Evolutionary conservation across 2,113 vertebrate genomes (phyloP), one percentile per base, ranked within the genome.

Genomic region (Datnioides undecimradiatus): DNA sequence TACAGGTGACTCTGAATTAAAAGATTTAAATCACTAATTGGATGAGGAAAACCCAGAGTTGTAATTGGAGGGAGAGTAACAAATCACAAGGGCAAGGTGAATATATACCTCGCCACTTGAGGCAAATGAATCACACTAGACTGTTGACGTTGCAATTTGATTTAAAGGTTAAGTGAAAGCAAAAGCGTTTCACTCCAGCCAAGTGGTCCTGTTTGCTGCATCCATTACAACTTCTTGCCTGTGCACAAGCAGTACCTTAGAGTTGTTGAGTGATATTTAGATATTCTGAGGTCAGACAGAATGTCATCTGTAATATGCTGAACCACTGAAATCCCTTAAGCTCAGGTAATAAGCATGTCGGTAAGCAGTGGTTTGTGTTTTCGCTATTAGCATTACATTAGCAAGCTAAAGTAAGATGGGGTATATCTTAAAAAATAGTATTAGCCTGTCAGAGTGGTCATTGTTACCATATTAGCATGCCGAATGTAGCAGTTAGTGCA

Each of bases 131-230:
- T 77, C 76, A 74, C 59, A 46, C 14, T 11, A 4, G 59, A 73
- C 65, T 55, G 76, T 65, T 69, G 73, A 84, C 43, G 19, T 23
- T 51, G 70, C 71, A 69, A 63, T 73, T 78, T 59, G 69, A 83
- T 71, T 83, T 64, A 75, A 83, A 83, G 76, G 87, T 75, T 83
- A 78, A 83, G 59, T 65, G 46, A 58, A 76, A 45, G 51, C 67
- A 63, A 57, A 64, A 66, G 40, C 1, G 3, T 80, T 70, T 70
- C 46, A 59, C 49, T 85, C 66, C 66, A 68, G 67, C 41, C 51
- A 66, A 57, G 68, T 1, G 0, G 12, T 31, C 2, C 34, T 63
- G n/a, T 73, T 77, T 31, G 21, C 76, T 1, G 34, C 67, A 55
- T 63, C 31, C 25, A 49, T 79, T 82, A 51, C 40, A 29, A 27